These are phyloP conservation scores for Carcharodon carcharias DNA, from an alignment of 2,797 vertebrate genomes.

Conservation along the genomic window DNA sequence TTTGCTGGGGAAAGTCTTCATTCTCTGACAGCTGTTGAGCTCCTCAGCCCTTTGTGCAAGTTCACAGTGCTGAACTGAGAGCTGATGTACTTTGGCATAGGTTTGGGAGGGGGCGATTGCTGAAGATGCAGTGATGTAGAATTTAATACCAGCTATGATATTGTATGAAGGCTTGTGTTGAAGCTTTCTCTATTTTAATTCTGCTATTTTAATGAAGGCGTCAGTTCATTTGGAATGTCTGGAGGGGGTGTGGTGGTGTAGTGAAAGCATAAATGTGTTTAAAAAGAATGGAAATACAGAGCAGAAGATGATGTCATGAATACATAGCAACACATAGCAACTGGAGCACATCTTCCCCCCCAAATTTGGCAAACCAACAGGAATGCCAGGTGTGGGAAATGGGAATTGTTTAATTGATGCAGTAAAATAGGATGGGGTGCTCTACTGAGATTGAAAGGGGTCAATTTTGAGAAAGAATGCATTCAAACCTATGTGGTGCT, in stretches of 20 bases:
- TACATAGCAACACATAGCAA: neutral
- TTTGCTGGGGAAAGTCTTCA: neutral
- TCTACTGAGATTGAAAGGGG: neutral
- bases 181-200: neutral
- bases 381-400: neutral
- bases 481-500: neutral
- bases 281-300: neutral
- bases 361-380: neutral
- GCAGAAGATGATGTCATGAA: neutral
- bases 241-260: too few species aligned
- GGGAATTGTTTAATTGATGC: neutral
- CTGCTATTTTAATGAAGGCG: neutral
- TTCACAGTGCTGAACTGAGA: neutral
- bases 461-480: neutral
- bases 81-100: neutral
- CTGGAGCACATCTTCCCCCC: neutral
- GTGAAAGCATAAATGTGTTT: neutral
- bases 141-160: neutral
- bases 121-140: neutral
- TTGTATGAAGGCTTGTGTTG: neutral
- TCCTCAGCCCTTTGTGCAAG: neutral
- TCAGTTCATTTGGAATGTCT: neutral
- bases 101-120: neutral
- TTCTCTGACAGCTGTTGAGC: neutral
- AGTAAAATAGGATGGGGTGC: neutral